phyloP scores from a whole-genome alignment of 2,888 invertebrate species.

The Bhutanitis thaidina region DNA sequence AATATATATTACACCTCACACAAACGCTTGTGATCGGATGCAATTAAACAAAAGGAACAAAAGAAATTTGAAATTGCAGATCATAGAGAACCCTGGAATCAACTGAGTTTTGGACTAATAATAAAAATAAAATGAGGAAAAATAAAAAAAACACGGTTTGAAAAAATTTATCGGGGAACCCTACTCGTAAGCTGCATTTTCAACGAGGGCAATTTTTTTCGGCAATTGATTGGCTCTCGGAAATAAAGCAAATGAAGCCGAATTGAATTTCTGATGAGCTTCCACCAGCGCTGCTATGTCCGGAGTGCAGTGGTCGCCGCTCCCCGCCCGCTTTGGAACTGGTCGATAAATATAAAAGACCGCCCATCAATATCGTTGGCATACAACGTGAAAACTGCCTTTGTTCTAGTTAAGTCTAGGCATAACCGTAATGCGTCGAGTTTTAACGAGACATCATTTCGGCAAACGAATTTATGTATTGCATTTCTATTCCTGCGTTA shows the following conservation, averaged over 20 bases:
- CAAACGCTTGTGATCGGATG: no score
- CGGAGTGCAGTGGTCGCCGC: constrained; percentile 18
- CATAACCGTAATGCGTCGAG: neutral
- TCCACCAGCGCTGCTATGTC: constrained; percentile 33
- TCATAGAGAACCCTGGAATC: no score
- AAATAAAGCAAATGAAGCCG: constrained; percentile 67
- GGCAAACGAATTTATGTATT: neutral
- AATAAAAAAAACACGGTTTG: no score
- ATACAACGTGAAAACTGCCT: neutral
- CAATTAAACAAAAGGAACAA: no score
- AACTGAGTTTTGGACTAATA: no score
- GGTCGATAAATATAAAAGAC: constrained; percentile 14
- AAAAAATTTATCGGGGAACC: no score
- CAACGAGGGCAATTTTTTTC: constrained; percentile 50
- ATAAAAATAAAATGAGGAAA: no score
- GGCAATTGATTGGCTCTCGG: constrained; percentile 66
- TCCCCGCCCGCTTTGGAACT: neutral
- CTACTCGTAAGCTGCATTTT: constrained; percentile 1
- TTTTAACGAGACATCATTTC: neutral
- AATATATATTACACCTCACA: no score
- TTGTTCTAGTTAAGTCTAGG: constrained; percentile 2
- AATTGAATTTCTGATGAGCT: constrained; percentile 73
- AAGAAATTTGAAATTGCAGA: no score
- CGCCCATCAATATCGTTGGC: constrained; percentile 9
- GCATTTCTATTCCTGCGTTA: no score